Evolutionary conservation across 2,797 vertebrate species (phyloP), one percentile per base, ranked within the genome.

Genomic region (Spondyliosoma cantharus): DNA sequence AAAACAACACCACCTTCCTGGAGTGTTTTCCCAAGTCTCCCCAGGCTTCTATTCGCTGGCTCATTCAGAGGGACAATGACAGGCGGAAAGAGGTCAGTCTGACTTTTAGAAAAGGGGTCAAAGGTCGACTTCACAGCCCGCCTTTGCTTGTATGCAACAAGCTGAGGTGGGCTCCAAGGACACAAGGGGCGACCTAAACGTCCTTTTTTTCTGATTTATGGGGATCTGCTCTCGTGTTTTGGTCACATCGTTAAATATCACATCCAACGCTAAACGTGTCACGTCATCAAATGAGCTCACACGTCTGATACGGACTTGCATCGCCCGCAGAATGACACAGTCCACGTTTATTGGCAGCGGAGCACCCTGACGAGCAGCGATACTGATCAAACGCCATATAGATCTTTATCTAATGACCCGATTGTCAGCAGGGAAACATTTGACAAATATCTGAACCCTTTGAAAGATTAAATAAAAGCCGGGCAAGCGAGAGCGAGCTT

Each of bases 1-100:
- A 96, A 94, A 97, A 99, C 94, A 99, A 98, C 92, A 98, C 97
- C 87, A 98, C 98, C 58, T 99, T 99, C 92, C 95, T 99, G 16
- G 98, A 99, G 92, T 99, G 98, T 65, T 87, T 95, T 17, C 96
- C 98, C 56, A 99, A 97, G 92, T 96, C 97, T 88, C 98, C 98
- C 0, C 97, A 98, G 91, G 97, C 97, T 15, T 97, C 97, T 5
- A 88, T 98, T 84, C 97, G 96, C 84, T 99, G 98, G 98, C 91
- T 99, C 22, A 95, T 99, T 56, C 98, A 99, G 90, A 96, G 98
- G 80, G 96, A 98, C 93, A 97, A 98, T 25, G 98, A 99, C 94
- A 94, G 98, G 80, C 96, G 98, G 89, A 99, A 99, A 93, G 98
- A 99, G 96, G 98, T 99, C 85, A 93, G 96, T 90, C 22, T 29